Conservation (phyloP, 2,113 vertebrate genomes). For the Toxostoma redivivum region DNA sequence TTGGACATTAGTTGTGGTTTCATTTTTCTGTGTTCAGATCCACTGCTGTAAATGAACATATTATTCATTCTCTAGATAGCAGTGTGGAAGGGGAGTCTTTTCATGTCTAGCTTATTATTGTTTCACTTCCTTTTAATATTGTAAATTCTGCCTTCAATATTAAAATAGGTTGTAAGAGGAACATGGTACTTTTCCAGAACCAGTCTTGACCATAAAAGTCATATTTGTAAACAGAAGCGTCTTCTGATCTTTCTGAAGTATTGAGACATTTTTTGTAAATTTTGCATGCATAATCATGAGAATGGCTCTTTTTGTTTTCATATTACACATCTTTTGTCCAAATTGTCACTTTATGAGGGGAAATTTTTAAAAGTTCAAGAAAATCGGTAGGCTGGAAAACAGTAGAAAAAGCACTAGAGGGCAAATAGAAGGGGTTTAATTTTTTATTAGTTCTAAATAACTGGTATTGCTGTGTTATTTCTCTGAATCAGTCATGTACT, state of each 20-base stretch:
- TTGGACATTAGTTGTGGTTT: neutral
- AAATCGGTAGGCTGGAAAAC: neutral
- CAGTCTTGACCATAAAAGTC: neutral
- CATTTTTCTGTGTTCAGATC: neutral
- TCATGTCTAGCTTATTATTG: neutral
- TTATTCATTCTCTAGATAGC: neutral
- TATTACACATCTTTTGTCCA: neutral
- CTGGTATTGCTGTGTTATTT: neutral
- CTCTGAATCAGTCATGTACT: neutral
- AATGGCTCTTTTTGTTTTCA: neutral
- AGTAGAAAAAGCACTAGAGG: neutral
- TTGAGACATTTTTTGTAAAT: neutral
- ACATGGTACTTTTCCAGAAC: neutral
- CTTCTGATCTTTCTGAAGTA: neutral
- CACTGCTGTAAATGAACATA: neutral
- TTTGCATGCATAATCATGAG: neutral
- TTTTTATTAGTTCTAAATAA: neutral
- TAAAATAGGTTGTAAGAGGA: neutral
- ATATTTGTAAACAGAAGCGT: neutral
- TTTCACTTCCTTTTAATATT: conserved; percentile 13
- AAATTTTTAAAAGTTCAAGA: neutral
- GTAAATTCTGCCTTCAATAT: neutral
- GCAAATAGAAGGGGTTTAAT: neutral
- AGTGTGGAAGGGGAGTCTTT: neutral
- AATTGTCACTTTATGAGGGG: neutral